Evolutionary conservation across 2,888 invertebrate species (phyloP).

Genomic region (Steinernema hermaphroditum): DNA sequence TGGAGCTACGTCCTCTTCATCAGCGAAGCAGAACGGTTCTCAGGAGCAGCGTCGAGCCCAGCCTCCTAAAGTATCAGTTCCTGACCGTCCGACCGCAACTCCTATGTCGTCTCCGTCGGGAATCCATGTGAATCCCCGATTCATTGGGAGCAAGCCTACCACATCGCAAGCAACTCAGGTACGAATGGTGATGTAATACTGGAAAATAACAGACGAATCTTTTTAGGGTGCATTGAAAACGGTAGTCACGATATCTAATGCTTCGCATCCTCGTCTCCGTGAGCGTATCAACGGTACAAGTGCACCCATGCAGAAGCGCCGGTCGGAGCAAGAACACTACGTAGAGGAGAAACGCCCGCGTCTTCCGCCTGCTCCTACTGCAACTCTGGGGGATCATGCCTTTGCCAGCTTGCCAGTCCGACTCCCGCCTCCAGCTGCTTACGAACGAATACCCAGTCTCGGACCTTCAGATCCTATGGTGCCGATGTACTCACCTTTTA

Average conservation of each 20-base stretch:
- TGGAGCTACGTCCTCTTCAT: conserved; percentile 24
- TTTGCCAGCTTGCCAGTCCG: conserved; percentile 36
- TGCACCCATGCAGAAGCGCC: background rate
- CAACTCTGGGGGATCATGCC: conserved; percentile 44
- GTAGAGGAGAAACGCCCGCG: conserved; percentile 19
- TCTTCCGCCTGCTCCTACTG: conserved; percentile 36
- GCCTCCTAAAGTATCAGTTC: background rate
- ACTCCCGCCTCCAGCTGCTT: background rate
- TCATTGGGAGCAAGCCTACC: conserved; percentile 68
- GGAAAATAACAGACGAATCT: background rate
- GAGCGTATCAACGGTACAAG: no score
- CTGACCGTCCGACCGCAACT: conserved; percentile 24
- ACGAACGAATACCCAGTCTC: background rate
- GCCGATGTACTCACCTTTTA: background rate
- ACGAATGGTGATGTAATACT: background rate
- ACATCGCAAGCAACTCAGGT: conserved; percentile 37
- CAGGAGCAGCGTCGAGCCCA: no score
- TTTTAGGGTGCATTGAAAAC: background rate
- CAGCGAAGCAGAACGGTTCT: no score
- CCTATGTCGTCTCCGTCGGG: conserved; percentile 41
- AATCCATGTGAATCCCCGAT: conserved; percentile 94
- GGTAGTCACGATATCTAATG: background rate
- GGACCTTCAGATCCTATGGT: background rate
- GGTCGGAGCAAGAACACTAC: background rate
- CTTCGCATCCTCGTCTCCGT: conserved; percentile 1